These are phyloP conservation scores for Didymodactylos carnosus DNA, from an alignment of 2,888 invertebrate species.

Conservation along the genomic window DNA sequence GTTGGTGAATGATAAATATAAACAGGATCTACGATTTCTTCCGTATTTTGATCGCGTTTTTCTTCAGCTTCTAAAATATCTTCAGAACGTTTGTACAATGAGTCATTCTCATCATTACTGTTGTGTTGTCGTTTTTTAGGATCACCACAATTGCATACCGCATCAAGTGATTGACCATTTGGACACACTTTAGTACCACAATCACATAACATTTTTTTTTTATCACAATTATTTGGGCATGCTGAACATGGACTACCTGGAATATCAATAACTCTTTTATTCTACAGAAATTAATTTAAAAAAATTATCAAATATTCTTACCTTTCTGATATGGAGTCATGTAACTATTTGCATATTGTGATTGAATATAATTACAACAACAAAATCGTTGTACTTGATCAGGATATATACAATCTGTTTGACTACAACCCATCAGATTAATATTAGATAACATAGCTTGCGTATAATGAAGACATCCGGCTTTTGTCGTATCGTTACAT, in stretches of 20 bases:
- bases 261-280: background rate
- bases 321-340: background rate
- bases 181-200: background rate
- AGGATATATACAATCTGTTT: constrained; percentile 16
- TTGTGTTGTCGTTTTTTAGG: no score
- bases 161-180: background rate
- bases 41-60: no score
- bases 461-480: constrained; percentile 14
- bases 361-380: constrained; percentile 2
- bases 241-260: background rate
- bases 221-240: background rate
- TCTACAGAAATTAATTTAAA: background rate
- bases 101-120: no score
- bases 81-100: no score
- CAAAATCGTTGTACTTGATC: background rate
- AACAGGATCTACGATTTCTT: no score
- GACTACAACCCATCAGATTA: constrained; percentile 16
- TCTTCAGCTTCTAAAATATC: no score
- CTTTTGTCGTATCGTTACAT: background rate
- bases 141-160: no score
- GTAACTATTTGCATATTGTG: background rate
- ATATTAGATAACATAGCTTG: constrained; percentile 15
- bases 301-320: background rate
- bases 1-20: no score
- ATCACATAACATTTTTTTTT: background rate